These are phyloP conservation scores for Rhadina sibilatrix DNA, from an alignment of 2,113 vertebrate species.

Conservation along the genomic window DNA sequence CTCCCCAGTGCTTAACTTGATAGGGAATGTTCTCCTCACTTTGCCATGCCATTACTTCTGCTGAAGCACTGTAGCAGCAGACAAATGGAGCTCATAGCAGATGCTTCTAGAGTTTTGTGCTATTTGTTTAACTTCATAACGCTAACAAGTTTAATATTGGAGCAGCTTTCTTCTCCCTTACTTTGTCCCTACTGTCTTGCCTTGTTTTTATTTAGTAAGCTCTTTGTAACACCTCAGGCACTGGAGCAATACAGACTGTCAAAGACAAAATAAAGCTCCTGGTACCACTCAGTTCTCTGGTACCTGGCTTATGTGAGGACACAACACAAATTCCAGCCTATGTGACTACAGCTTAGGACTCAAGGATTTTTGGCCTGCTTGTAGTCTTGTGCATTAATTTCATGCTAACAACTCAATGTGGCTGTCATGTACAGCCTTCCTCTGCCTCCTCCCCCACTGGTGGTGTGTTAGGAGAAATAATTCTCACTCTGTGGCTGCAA, in stretches of 20 bases:
- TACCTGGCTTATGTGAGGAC: background rate
- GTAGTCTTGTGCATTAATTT: background rate
- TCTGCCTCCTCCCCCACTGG: background rate
- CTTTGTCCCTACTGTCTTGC: background rate
- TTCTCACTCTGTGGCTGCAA: constrained; percentile 18
- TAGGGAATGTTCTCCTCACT: background rate
- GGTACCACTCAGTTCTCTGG: background rate
- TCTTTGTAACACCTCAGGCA: background rate
- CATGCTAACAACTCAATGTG: background rate
- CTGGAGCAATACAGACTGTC: background rate
- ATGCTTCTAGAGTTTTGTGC: background rate
- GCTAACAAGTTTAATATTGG: background rate
- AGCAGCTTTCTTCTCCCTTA: background rate
- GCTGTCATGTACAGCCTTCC: background rate
- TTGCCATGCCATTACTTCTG: background rate
- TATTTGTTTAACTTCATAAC: background rate
- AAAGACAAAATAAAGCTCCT: background rate
- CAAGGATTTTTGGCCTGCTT: background rate
- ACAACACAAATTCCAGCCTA: background rate
- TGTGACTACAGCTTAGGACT: background rate
- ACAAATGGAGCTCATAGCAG: background rate
- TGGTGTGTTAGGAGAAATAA: constrained; percentile 20
- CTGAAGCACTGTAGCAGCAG: background rate
- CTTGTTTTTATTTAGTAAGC: background rate
- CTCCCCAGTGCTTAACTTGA: background rate